phyloP scores from a whole-genome alignment of 2,113 vertebrate genomes.

The Vulpes ferrilata region DNA sequence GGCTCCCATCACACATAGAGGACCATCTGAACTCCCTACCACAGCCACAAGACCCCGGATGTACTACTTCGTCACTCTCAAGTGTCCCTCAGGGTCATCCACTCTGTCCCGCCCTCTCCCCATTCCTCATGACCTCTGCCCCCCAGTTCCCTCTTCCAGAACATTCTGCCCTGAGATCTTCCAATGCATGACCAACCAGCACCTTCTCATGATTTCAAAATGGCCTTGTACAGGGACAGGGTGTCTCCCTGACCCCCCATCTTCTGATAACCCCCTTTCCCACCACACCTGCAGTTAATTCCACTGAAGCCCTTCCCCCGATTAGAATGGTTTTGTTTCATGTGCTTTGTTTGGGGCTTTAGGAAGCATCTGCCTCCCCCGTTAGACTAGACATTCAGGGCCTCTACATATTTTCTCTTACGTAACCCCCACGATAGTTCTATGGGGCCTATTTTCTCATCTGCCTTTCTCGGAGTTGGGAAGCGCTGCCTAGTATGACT shows the following conservation, averaged over 20 bases:
- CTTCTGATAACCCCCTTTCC: background rate
- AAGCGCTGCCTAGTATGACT: background rate
- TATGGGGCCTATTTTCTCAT: too few relatives aligned
- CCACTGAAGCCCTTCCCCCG: background rate
- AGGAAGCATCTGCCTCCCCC: too few relatives aligned
- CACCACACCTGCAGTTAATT: too few relatives aligned
- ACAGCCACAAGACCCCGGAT: fast-evolving
- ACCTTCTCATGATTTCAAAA: background rate
- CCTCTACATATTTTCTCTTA: too few relatives aligned
- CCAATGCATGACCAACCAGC: background rate
- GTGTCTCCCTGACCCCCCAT: background rate
- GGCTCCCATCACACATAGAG: fast-evolving
- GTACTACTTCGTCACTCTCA: background rate
- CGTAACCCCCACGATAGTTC: too few relatives aligned
- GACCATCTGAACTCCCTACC: background rate
- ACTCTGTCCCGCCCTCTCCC: background rate
- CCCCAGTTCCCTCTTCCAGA: background rate
- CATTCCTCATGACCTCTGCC: background rate
- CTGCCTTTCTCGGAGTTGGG: background rate
- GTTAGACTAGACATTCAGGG: fast-evolving
- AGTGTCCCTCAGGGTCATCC: background rate
- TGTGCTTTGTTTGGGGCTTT: background rate
- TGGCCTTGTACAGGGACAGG: background rate
- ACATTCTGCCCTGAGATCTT: background rate
- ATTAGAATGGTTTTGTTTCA: fast-evolving